Base-by-base conservation (phyloP, 2,797 vertebrate species). In the Adelosebastes latens region DNA sequence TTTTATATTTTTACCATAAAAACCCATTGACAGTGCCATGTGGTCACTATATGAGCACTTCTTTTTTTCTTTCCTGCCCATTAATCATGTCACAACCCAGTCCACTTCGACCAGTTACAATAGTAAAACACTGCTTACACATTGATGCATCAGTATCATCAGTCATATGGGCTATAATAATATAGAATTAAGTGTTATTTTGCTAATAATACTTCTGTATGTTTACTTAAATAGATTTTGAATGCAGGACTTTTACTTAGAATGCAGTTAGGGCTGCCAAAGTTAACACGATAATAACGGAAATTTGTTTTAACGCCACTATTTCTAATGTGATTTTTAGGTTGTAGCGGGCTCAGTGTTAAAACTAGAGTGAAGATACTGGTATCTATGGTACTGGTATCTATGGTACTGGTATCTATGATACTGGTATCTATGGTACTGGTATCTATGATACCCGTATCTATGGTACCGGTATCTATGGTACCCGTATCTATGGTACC, bases 401-500 rank as follows among this genome's bases (percentile, higher is more conserved):
- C 32, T 34, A 34, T 36, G 34, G 0, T 36, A 34, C 32, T 6
- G 5, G 29, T 29, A 34, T 34, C 34, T 11, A 34, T 34, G 32
- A 0, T 34, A 34, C 8, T 1, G 1, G 4, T 36, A 34, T 31
- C 7, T 31, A 32, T 32, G 31, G 2, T 32, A 31, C 6, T 31
- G 29, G 29, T 31, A 31, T 32, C 31, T 9, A 32, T 29, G 29
- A 5, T 9, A 34, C 31, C 25, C 25, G 25, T 27, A 27, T 27
- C 25, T 31, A 31, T 34, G 32, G 1, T 36, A 34, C 32, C 0
- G 1, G 3, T 32, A 32, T 32, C 8, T 8, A 36, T 36, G 34
- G 0, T 0, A 34, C 9, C 4, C 10, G 0, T 34, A 34, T 34
- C 32, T 9, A 32, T 32, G 32, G 0, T 34, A 34, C 9, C 0